Conservation (phyloP, 2,113 vertebrate genomes). For the Gobiocypris rarus region DNA sequence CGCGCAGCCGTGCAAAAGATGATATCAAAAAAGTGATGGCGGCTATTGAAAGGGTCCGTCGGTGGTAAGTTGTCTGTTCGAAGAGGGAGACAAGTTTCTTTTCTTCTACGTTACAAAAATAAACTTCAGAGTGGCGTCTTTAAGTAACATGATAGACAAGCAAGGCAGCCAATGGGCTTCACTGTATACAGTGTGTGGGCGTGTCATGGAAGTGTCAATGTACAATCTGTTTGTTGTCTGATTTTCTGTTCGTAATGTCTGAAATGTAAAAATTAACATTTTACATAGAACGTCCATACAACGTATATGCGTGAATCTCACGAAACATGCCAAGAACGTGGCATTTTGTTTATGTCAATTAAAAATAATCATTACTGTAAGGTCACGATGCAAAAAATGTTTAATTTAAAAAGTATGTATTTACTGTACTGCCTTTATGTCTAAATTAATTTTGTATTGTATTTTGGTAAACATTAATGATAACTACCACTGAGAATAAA, state of each 20-base stretch:
- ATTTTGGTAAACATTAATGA: background rate
- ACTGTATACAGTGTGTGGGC: background rate
- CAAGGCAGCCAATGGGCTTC: slow-evolving; percentile 39
- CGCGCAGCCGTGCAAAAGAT: slow-evolving; percentile 95
- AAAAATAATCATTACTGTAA: background rate
- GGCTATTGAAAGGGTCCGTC: slow-evolving; percentile 95
- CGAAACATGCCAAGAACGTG: background rate
- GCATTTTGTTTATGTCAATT: background rate
- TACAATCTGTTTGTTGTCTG: background rate
- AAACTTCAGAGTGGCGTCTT: slow-evolving; percentile 70
- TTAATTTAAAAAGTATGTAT: background rate
- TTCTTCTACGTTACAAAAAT: slow-evolving; percentile 72
- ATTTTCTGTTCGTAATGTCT: background rate
- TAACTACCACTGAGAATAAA: background rate
- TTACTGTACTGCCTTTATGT: background rate
- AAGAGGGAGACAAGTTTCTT: slow-evolving; percentile 59
- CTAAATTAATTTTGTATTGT: background rate
- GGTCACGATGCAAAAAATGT: background rate
- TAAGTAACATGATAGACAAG: slow-evolving; percentile 32
- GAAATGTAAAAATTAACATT: background rate
- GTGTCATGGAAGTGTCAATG: slow-evolving; percentile 19
- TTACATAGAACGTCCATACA: background rate
- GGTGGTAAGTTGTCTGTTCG: slow-evolving; percentile 82
- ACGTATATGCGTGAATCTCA: too few species aligned
- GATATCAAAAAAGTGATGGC: slow-evolving; percentile 98